Base-by-base conservation (phyloP, 2,797 vertebrate genomes). In the Ctenopoma multispine region DNA sequence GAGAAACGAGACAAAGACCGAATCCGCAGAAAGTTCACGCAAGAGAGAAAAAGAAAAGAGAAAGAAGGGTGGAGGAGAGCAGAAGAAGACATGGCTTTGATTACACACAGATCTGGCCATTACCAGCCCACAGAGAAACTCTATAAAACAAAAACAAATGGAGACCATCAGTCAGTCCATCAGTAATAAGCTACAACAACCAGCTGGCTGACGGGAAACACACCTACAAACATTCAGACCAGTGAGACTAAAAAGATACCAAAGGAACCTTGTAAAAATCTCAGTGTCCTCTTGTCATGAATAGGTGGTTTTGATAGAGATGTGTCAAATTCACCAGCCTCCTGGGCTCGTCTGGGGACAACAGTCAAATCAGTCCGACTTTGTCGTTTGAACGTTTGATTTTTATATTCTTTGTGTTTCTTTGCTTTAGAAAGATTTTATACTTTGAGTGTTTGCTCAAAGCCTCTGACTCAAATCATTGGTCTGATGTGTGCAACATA, bases 81-180 rank as follows among this genome's bases (percentile, higher is more conserved):
- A 17, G 47, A 70, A 15, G 58, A 50, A 46, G 66, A 64, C 34
- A 46, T 50, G 72, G 66, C 41, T 87, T 70, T 88, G 76, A 87
- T 89, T 82, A 74, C 69, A 27, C 27, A 13, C 80, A 75, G 83
- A 79, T 70, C 69, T 77, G 83, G 71, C 77, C 57, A 56, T 82
- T 83, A 83, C 53, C 70, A 70, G 79, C 58, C 79, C 31, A 11
- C 34, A 65, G 77, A 78, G 74, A 79, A 76, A 58, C 71, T 40
- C 73, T 47, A 55, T 81, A 76, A 78, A 87, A 85, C 44, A 75
- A 88, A 50, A 90, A 87, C 79, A 80, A 83, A 87, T 87, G 83
- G 80, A 84, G 75, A 75, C 51, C 83, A 71, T 85, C 84, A 77
- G 66, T 79, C 71, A 34, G 69, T 34, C 44, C 71, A 44, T 81